phyloP scores from a whole-genome alignment of 2,797 vertebrate species.

The Silurus lanzhouensis region DNA sequence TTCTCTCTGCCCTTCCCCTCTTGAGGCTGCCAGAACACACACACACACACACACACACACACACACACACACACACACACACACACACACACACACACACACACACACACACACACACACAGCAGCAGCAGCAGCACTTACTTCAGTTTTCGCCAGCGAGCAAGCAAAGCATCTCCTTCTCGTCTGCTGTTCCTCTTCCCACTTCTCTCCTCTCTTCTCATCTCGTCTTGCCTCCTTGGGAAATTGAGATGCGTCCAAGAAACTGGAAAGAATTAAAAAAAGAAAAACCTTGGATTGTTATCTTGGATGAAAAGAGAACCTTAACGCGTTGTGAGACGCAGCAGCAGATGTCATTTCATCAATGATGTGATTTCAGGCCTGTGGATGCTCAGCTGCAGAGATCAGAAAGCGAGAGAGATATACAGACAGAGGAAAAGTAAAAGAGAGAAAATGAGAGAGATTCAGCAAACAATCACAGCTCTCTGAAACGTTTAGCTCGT shows the following conservation, averaged over 20 bases:
- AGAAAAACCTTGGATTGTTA: background rate
- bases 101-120: constrained; percentile 15
- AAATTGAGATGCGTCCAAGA: background rate
- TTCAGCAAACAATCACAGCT: constrained; percentile 1
- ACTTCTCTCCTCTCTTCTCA: constrained; percentile 1
- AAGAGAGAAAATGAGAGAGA: constrained; percentile 65
- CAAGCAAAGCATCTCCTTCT: constrained; percentile 39
- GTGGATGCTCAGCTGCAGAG: constrained; percentile 52
- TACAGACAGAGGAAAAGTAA: constrained; percentile 52
- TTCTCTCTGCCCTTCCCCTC: constrained; percentile 14
- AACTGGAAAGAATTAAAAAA: background rate
- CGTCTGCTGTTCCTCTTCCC: constrained; percentile 22
- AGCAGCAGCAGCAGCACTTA: constrained; percentile 49
- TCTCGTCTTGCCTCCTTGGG: background rate
- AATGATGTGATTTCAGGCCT: constrained; percentile 64
- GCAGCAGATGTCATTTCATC: background rate
- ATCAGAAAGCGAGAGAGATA: background rate
- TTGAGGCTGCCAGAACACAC: constrained; percentile 6
- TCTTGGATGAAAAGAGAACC: background rate
- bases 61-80: constrained; percentile 27
- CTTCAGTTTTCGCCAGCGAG: constrained; percentile 65
- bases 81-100: constrained; percentile 17
- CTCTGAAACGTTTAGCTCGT: background rate
- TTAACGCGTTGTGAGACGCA: background rate
- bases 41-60: constrained; percentile 7